phyloP scores from a whole-genome alignment of 1,140 invertebrate genomes.

The Drosophila lacteicornis region DNA sequence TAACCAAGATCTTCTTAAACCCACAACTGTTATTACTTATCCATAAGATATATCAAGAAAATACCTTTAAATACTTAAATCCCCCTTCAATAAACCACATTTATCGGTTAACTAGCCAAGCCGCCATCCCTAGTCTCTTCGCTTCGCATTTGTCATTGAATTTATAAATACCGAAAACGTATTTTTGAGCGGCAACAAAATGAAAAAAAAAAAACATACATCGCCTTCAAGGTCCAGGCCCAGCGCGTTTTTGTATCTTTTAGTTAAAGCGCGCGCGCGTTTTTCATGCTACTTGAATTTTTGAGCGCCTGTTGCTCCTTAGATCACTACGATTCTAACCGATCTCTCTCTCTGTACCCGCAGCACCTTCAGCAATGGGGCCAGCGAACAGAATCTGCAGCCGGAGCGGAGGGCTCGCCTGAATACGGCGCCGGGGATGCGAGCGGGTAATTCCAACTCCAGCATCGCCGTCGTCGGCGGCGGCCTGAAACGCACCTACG shows the following conservation, averaged over 20 bases:
- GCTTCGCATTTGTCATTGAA: conserved; percentile 50
- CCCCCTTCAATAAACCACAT: neutral
- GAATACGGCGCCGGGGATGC: conserved; percentile 82
- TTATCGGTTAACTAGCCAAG: neutral
- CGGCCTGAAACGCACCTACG: conserved; percentile 72
- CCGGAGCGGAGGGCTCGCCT: conserved; percentile 78
- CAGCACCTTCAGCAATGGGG: conserved; percentile 84
- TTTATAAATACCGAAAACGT: conserved; percentile 54
- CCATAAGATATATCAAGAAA: too few relatives aligned
- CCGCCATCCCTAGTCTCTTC: conserved; percentile 16
- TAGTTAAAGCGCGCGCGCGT: conserved; percentile 3
- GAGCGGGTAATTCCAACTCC: conserved; percentile 40
- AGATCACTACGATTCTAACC: conserved; percentile 63
- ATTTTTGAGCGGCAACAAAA: conserved; percentile 40
- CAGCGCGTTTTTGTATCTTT: conserved; percentile 31
- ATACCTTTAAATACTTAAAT: too few relatives aligned
- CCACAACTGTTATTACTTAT: too few relatives aligned
- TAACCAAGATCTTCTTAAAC: neutral
- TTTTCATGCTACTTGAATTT: conserved; percentile 45
- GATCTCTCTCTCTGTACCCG: conserved; percentile 18
- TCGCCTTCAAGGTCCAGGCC: conserved; percentile 48
- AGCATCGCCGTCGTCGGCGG: conserved; percentile 48
- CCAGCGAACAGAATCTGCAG: conserved; percentile 68
- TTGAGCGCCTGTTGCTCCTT: conserved; percentile 73
- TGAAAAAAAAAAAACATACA: neutral